Evolutionary conservation across 2,797 vertebrate species (phyloP).

Genomic region (Pseudochirops corinnae): DNA sequence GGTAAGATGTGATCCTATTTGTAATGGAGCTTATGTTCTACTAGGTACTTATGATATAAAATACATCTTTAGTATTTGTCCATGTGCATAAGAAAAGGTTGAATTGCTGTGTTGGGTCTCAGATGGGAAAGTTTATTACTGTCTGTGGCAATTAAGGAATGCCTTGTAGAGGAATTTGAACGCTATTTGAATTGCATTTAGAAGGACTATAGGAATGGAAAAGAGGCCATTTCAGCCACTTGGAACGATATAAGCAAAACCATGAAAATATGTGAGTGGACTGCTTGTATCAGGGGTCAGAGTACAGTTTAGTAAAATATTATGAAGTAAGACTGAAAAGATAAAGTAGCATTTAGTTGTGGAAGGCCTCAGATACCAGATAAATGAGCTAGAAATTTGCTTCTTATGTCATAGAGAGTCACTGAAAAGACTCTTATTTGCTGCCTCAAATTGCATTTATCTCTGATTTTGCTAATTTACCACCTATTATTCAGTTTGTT

Average conservation of each 20-base stretch:
- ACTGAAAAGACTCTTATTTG: conserved; percentile 8
- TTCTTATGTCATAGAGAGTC: neutral
- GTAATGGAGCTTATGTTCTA: neutral
- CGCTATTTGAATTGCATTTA: neutral
- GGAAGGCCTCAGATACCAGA: neutral
- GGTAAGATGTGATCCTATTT: neutral
- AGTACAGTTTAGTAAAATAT: neutral
- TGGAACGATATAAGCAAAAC: neutral
- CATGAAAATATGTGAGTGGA: neutral
- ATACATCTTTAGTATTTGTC: neutral
- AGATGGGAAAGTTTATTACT: neutral
- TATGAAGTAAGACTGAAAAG: neutral
- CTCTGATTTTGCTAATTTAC: conserved; percentile 41
- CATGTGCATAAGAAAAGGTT: neutral
- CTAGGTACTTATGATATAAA: neutral
- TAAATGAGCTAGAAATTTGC: conserved; percentile 5
- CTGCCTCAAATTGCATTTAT: conserved; percentile 18
- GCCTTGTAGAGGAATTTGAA: neutral
- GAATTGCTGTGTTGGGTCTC: neutral
- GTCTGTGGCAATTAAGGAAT: neutral
- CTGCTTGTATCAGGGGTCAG: neutral
- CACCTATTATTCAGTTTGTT: conserved; percentile 62
- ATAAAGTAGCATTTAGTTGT: neutral
- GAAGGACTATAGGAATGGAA: neutral
- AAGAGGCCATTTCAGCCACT: neutral